Base-by-base conservation (phyloP, 2,888 invertebrate genomes). In the Drosophila mulleri region DNA sequence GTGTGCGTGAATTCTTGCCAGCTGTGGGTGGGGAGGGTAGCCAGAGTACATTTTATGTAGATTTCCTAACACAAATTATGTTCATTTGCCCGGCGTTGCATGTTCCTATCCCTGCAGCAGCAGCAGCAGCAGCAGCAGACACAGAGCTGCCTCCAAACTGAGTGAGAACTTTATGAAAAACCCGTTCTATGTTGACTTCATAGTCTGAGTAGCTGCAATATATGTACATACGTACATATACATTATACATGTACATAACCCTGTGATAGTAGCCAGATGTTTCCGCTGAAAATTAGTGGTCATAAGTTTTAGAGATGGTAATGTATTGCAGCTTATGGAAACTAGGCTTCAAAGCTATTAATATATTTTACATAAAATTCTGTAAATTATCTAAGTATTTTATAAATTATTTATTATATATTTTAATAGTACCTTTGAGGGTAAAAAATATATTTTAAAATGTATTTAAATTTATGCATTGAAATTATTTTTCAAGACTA, bases 61-160 rank as follows among this genome's bases (percentile, higher is more conserved):
- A 91, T 91, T 91, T 91, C 80, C 88, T 88, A 88, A 91, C 87
- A 88, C 91, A 85, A 91, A 90, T 91, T 91, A 90, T 91, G 91
- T 90, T 87, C 87, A 88, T 90, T 91, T 82, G 86, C 79, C 84
- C 66, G 54, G 75, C 48, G 68, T 78, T 79, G 88, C 80, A 77
- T 85, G 86, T 72, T 79, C 74, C 71, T 82, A 78, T 70, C 60
- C 82, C 70, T 45, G 64, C 53, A 54, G 20, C 58, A 39, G 48
- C 52, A 52, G 14, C 18, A 37, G 9, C 16, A 20, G 23, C 18
- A 11, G 32, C 20, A 35, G 18, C 18, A 20, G 52, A 18, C 52
- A 42, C 64, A 37, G 4, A 53, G 41, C 52, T 32, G 8, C 23
- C 29, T 20, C 29, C 41, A 5, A 42, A 63, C 54, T 70, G 73